Percentiles rank a stretch among this genome's conserved stretches.
These are phyloP conservation scores for Strongylocentrotus purpuratus DNA, from an alignment of 35 echinoderm and acorn worm genomes.

Conservation along the genomic window DNA sequence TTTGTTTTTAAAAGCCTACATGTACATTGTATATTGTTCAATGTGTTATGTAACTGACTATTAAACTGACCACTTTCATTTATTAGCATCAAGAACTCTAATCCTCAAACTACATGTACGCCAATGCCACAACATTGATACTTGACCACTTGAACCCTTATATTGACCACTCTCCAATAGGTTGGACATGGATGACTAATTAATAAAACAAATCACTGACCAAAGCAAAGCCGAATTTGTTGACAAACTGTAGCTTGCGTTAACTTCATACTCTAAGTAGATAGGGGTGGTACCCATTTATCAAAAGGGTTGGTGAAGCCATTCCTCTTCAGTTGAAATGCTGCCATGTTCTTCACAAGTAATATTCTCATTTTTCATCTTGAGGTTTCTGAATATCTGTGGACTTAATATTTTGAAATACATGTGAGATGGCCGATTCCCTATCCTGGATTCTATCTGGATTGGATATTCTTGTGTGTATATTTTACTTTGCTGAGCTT, in stretches of 20 bases:
- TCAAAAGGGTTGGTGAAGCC: background rate
- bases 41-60: background rate
- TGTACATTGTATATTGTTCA: background rate
- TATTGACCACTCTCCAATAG: background rate
- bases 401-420: background rate
- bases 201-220: background rate
- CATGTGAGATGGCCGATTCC: background rate
- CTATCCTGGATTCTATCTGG: background rate
- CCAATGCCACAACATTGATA: background rate
- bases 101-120: background rate
- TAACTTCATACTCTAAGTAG: background rate
- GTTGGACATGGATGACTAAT: background rate
- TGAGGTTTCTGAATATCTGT: background rate
- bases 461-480: no score
- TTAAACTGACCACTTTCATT: background rate
- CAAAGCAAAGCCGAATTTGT: background rate
- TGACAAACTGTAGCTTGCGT: background rate
- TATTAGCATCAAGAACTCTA: background rate
- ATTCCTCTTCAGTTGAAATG: background rate
- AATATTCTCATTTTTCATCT: background rate
- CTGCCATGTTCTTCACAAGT: background rate
- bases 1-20: background rate
- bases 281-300: background rate
- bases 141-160: background rate
- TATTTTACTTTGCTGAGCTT: background rate